Base-by-base conservation (phyloP, 2,113 vertebrate genomes). In the Aegypius monachus region DNA sequence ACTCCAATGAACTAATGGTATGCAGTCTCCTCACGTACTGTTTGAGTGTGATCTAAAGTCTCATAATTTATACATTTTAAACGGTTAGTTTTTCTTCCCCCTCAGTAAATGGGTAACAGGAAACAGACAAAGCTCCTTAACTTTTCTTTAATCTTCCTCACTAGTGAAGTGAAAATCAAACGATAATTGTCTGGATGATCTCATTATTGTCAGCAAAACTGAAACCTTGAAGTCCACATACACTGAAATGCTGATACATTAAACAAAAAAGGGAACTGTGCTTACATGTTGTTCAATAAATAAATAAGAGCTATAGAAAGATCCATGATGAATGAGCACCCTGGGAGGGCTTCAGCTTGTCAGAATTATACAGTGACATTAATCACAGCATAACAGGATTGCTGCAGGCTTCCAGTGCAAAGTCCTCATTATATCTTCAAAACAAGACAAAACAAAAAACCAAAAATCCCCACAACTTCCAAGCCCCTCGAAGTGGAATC, bases 161-260 rank as follows among this genome's bases (percentile, higher is more conserved):
- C 97, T 91, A 97, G 96, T 97, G 96, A 98, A 98, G 96, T 90
- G 96, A 97, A 98, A 98, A 98, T 98, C 98, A 98, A 97, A 97
- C 88, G 47, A 92, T 97, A 97, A 98, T 98, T 98, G 97, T 98
- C 97, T 97, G 95, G 98, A 96, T 98, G 98, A 98, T 97, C 98
- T 98, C 98, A 98, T 98, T 98, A 98, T 98, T 98, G 97, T 98
- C 98, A 98, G 97, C 97, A 98, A 97, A 98, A 98, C 91, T 95
- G 95, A 89, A 97, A 94, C 97, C 95, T 98, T 98, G 98, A 98
- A 98, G 96, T 97, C 97, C 91, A 63, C 84, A 96, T 82, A 92
- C 93, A 75, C 92, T 97, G 97, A 97, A 97, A 97, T 36, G 91
- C 89, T 96, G 97, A 97, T 97, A 98, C 92, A 90, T 97, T 96